Percentiles rank a stretch among this genome's conserved stretches.
These are phyloP conservation scores for Nebria ingens DNA, from an alignment of 1,140 invertebrate species.

Conservation along the genomic window DNA sequence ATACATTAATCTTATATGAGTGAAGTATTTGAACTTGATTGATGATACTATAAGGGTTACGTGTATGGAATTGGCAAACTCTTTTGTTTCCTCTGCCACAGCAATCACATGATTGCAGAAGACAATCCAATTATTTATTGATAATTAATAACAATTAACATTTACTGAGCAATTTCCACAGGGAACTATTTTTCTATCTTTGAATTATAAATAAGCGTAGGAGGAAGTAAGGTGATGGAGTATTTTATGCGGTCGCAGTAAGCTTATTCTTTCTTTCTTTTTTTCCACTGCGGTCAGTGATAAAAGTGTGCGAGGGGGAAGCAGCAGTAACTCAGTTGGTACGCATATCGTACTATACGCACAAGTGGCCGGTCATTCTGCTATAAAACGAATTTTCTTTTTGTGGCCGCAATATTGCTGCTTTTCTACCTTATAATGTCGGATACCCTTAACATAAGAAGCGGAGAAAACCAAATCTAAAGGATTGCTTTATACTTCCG, in stretches of 20 bases:
- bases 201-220: no score
- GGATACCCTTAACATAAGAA: no score
- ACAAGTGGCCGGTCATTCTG: not conserved
- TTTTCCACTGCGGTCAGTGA: not conserved
- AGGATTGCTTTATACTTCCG: no score
- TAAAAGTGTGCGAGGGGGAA: not conserved
- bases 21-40: conserved; percentile 7
- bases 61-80: not conserved
- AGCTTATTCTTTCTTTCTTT: no score
- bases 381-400: not conserved
- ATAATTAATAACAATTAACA: no score
- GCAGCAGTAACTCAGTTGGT: not conserved
- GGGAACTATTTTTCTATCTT: no score
- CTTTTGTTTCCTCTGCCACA: not conserved
- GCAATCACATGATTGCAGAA: not conserved
- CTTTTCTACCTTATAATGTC: no score
- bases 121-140: no score
- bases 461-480: no score
- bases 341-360: not conserved
- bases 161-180: no score
- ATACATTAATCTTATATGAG: conserved; percentile 6
- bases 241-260: no score
- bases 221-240: no score
- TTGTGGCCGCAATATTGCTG: not conserved
- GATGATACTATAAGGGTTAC: not conserved